Evolutionary conservation across 2,113 vertebrate genomes (phyloP).

Genomic region (Ailurus styani): DNA sequence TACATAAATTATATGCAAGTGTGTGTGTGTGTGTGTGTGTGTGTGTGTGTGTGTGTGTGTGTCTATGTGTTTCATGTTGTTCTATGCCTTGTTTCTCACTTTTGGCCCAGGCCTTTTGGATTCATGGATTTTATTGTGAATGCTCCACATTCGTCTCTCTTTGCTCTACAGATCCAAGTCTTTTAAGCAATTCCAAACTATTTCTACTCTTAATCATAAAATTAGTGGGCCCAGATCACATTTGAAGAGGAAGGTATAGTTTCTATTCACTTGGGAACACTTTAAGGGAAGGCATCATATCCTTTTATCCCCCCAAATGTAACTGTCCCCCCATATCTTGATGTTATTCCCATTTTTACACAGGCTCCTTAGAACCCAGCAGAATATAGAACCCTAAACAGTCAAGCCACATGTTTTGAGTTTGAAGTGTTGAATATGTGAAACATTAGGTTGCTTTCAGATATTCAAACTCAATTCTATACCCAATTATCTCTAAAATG

Average conservation of each 20-base stretch:
- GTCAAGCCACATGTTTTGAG: not conserved
- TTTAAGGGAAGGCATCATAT: not conserved
- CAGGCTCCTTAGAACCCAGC: not conserved
- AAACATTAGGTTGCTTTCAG: slow-evolving; percentile 3
- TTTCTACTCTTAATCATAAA: not conserved
- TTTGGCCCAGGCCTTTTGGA: not conserved
- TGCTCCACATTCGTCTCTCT: not conserved
- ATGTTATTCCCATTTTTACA: not conserved
- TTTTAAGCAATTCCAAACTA: not conserved
- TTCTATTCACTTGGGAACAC: not conserved
- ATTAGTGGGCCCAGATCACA: not conserved
- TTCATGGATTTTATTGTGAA: not conserved
- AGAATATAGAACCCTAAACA: not conserved
- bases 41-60: not conserved
- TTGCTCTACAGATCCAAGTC: not conserved
- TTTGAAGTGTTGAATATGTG: not conserved
- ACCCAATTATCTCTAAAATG: not conserved
- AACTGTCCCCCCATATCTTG: not conserved
- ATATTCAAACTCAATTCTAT: not conserved
- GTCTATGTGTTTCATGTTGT: not conserved
- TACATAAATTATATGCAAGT: not conserved
- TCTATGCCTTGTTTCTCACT: not conserved
- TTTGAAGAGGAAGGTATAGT: not conserved
- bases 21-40: not conserved
- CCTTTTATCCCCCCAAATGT: not conserved